Evolutionary conservation across 2,888 invertebrate species (phyloP).

Genomic region (Lumbricus terrestris): DNA sequence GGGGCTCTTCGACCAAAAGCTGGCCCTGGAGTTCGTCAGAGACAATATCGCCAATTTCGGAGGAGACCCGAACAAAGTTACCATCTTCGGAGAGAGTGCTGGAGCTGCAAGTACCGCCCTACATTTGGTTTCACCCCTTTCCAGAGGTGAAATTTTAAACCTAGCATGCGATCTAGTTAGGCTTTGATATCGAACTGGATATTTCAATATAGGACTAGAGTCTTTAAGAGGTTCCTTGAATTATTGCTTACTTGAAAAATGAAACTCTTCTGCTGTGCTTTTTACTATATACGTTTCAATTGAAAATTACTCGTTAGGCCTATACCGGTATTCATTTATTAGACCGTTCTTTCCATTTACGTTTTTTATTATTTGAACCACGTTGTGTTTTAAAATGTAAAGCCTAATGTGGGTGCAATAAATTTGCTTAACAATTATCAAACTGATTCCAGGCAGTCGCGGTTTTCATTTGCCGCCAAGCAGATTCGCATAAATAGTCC

Average conservation of each 20-base stretch:
- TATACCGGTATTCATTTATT: no score
- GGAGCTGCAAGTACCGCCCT: conserved; percentile 30
- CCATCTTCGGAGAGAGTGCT: conserved; percentile 36
- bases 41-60: conserved; percentile 35
- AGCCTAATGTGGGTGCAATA: no score
- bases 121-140: conserved; percentile 22
- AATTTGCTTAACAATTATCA: neutral
- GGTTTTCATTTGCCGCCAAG: neutral
- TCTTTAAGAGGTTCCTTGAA: neutral
- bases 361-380: no score
- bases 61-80: conserved; percentile 32
- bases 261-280: no score
- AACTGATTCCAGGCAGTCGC: neutral
- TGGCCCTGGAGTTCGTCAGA: conserved; percentile 31
- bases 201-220: no score
- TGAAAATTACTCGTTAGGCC: no score
- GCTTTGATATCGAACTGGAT: neutral
- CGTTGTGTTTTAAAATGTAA: no score
- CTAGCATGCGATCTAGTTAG: neutral
- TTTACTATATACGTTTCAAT: no score
- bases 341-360: no score
- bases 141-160: conserved; percentile 23
- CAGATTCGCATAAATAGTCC: neutral
- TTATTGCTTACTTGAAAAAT: no score
- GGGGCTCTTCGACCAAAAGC: conserved; percentile 31